Percentiles rank a stretch among this genome's conserved stretches.
phyloP scores from a whole-genome alignment of 2,888 invertebrate species.

The Laothoe populi region DNA sequence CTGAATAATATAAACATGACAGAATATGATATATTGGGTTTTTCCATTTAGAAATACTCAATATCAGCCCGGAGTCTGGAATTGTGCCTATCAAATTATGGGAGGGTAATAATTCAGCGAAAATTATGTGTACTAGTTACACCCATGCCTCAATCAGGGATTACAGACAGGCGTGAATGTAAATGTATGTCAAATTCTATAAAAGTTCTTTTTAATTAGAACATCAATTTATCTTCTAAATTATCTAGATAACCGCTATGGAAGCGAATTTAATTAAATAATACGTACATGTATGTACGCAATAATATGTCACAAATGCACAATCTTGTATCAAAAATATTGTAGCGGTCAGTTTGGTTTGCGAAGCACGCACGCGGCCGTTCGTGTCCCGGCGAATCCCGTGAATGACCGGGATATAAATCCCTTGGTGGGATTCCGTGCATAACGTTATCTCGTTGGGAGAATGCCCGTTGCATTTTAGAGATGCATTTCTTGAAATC shows the following conservation, averaged over 20 bases:
- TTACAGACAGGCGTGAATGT: too few relatives aligned
- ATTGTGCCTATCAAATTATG: too few relatives aligned
- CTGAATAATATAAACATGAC: too few relatives aligned
- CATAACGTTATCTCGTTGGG: slow-evolving; percentile 24
- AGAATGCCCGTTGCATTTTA: slow-evolving; percentile 4
- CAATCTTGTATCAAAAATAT: slow-evolving; percentile 16
- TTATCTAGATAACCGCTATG: not conserved
- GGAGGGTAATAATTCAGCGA: too few relatives aligned
- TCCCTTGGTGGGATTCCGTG: slow-evolving; percentile 26
- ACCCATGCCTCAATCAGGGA: too few relatives aligned
- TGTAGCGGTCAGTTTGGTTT: slow-evolving; percentile 14
- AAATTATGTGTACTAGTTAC: too few relatives aligned
- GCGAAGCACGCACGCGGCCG: slow-evolving; percentile 25
- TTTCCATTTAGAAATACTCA: too few relatives aligned
- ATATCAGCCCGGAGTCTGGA: too few relatives aligned
- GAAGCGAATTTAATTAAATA: not conserved
- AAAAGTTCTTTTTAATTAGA: not conserved
- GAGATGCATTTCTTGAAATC: slow-evolving; percentile 14
- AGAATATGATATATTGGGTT: too few relatives aligned
- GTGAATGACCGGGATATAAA: slow-evolving; percentile 29
- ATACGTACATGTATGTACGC: not conserved
- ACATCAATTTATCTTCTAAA: not conserved
- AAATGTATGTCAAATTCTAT: too few relatives aligned
- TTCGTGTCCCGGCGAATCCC: slow-evolving; percentile 24
- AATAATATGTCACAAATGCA: not conserved